Base-by-base conservation (phyloP, 2,113 vertebrate genomes). In the Sapajus apella region DNA sequence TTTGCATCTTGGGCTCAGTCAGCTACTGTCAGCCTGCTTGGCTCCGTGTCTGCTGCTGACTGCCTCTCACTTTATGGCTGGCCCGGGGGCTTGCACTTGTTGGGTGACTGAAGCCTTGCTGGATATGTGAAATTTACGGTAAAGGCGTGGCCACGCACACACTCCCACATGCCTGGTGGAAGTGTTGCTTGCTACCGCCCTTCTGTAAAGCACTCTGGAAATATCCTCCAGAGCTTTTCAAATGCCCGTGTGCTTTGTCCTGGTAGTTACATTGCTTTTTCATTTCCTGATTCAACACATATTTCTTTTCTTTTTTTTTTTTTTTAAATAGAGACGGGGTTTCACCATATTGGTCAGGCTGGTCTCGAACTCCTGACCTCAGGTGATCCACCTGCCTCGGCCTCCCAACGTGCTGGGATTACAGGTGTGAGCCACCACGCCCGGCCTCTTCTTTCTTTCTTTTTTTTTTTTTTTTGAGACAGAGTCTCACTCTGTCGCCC, bases 81-180 rank as follows among this genome's bases (percentile, higher is more conserved):
- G 80, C 73, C 58, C 27, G 1, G 37, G 32, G 32, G 81, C 72
- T 86, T 47, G 18, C 43, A 55, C 72, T n/a, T 45, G 87, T 64
- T 11, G 30, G 79, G 10, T 5, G 76, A 61, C 6, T 10, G 64
- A 43, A 77, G 27, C 77, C 58, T 25, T 4, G 40, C 58, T 25
- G n/a, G 20, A 1, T 0, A 58, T 21, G 45, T 52, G 43, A 27
- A 25, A 27, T 50, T 79, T 14, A 43, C 1, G 11, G 47, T 35
- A 1, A 43, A 23, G 73, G 68, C 6, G 84, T 35, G 64, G 73
- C 73, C 5, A 3, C 4, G 0, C 35, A 20, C 27, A 40, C 55
- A 1, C 32, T 5, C 30, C 55, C 12, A 1, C 3, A 0, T 10
- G 76, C 13, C 10, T 2, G 4, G n/a, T 11, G 11, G 47, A 52